These are phyloP conservation scores for Hydrozoanthus gracilis DNA, from an alignment of 92 coral and sea anemone species.

Conservation along the genomic window DNA sequence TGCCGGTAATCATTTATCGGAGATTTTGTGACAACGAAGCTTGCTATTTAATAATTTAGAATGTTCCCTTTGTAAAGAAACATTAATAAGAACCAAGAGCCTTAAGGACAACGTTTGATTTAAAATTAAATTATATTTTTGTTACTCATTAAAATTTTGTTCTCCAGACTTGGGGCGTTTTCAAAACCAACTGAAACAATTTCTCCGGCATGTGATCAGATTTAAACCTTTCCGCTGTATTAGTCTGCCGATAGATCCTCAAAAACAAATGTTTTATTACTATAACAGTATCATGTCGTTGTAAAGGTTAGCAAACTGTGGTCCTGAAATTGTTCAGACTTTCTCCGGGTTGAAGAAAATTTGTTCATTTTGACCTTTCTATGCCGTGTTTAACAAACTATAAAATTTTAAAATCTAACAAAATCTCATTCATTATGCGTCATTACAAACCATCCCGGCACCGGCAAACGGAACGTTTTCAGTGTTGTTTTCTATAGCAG, in stretches of 20 bases:
- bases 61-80: constrained; percentile 20
- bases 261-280: neutral
- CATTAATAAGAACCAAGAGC: neutral
- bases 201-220: neutral
- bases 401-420: constrained; percentile 13
- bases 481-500: neutral
- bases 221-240: neutral
- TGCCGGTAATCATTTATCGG: no score
- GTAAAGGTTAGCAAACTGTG: no score
- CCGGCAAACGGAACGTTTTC: neutral
- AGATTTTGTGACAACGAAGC: no score
- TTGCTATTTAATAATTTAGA: constrained; percentile 7
- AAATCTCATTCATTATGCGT: neutral
- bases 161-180: no score
- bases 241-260: neutral
- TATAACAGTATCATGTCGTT: no score
- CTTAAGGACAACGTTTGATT: neutral
- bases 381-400: neutral
- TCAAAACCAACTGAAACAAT: neutral
- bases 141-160: no score
- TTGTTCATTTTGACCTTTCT: no score
- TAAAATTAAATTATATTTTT: neutral
- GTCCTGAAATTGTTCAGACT: no score
- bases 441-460: constrained; percentile 29
- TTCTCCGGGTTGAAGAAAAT: no score